Evolutionary conservation across 2,797 vertebrate species (phyloP).

Genomic region (Sarcophilus harrisii): DNA sequence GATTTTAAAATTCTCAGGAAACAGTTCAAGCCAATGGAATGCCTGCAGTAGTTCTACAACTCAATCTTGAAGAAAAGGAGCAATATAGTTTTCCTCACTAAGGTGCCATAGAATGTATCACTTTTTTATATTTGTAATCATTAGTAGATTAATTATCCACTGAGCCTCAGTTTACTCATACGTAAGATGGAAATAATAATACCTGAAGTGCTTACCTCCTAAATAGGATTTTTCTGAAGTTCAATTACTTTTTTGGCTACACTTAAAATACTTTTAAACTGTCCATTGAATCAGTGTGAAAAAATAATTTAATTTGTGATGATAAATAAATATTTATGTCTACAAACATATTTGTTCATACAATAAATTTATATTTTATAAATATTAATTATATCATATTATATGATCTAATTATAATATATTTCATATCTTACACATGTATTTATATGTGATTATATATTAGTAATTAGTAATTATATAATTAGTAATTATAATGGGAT

Average conservation of each 20-base stretch:
- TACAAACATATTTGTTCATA: not conserved
- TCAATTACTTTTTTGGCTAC: not conserved
- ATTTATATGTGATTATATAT: too few relatives aligned
- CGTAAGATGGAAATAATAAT: not conserved
- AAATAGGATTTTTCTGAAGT: not conserved
- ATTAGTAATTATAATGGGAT: too few relatives aligned
- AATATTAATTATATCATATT: too few relatives aligned
- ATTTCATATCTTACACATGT: too few relatives aligned
- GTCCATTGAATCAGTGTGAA: not conserved
- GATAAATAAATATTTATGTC: not conserved
- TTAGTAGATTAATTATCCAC: not conserved
- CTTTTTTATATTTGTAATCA: not conserved
- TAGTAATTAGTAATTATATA: too few relatives aligned
- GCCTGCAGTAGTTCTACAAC: not conserved
- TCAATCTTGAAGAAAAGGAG: not conserved
- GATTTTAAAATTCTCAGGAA: not conserved
- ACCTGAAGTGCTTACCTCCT: not conserved
- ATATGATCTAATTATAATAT: too few relatives aligned
- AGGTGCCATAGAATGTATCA: not conserved
- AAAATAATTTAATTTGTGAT: not conserved
- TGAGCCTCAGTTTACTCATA: not conserved
- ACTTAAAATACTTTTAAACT: not conserved
- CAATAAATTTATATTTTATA: too few relatives aligned
- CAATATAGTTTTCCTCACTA: not conserved
- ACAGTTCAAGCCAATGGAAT: not conserved